phyloP scores from a whole-genome alignment of 2,888 invertebrate species.

The Lamproptera curius region DNA sequence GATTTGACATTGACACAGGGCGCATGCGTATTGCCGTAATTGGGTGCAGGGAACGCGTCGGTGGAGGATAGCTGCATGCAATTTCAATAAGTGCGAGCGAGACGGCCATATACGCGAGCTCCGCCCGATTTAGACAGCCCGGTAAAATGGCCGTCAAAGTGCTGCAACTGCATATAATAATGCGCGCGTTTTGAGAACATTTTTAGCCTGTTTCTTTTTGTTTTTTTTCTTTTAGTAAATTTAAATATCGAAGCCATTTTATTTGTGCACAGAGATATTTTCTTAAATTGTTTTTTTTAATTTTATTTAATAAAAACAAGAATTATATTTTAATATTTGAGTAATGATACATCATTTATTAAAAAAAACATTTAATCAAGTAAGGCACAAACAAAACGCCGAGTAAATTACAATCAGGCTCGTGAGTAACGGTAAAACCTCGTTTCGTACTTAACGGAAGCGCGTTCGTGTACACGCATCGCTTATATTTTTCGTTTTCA shows the following conservation, averaged over 20 bases:
- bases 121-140: conserved; percentile 38
- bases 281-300: no score
- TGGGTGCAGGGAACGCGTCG: conserved; percentile 46
- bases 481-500: conserved; percentile 3
- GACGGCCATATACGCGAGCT: conserved; percentile 42
- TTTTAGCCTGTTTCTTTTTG: no score
- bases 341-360: no score
- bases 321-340: no score
- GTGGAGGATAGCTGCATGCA: conserved; percentile 40
- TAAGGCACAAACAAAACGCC: no score
- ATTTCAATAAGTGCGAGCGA: conserved; percentile 34
- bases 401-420: no score
- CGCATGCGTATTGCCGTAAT: conserved; percentile 76
- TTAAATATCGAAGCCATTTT: no score
- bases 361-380: no score
- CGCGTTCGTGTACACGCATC: neutral
- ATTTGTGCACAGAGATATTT: no score
- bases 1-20: conserved; percentile 74
- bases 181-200: conserved; percentile 10
- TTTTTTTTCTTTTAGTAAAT: neutral
- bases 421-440: neutral
- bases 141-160: conserved; percentile 65
- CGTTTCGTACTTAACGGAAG: neutral
- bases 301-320: no score
- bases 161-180: conserved; percentile 64